Evolutionary conservation across 1,140 invertebrate genomes (phyloP), one percentile per base, ranked within the genome.

Genomic region (Prorops nasuta): DNA sequence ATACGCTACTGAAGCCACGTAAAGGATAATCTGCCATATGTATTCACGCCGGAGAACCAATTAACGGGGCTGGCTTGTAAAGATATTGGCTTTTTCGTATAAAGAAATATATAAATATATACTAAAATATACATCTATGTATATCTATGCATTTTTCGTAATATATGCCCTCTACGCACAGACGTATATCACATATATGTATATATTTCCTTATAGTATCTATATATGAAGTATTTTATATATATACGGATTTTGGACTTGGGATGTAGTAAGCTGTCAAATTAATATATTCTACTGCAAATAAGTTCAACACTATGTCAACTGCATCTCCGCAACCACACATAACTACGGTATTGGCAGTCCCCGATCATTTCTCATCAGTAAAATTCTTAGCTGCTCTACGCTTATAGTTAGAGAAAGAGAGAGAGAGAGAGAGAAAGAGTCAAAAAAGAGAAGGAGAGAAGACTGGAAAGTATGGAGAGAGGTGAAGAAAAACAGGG

Each of bases 311-410:
- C 69, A 74, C 72, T 76, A 76, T 70, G 47, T 69, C 67, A 76
- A 77, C 75, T 77, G 75, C 75, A 66, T 74, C 72, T 76, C 75
- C 75, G 75, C 74, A 78, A 78, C 75, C 74, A 78, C 76, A 78
- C n/a, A n/a, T n/a, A n/a, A 77, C 75, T 65, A 71, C 58, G 71
- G 66, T 64, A n/a, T n/a, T n/a, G n/a, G n/a, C n/a, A n/a, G n/a
- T n/a, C n/a, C n/a, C n/a, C n/a, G n/a, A n/a, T n/a, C n/a, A n/a
- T n/a, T n/a, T n/a, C n/a, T n/a, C n/a, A n/a, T n/a, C n/a, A n/a
- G n/a, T n/a, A n/a, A n/a, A n/a, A n/a, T n/a, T n/a, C n/a, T n/a
- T n/a, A n/a, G n/a, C n/a, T n/a, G n/a, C n/a, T n/a, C n/a, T n/a
- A n/a, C n/a, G n/a, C n/a, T n/a, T n/a, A n/a, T n/a, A n/a, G n/a